phyloP scores from a whole-genome alignment of 2,113 vertebrate genomes.

The Istiophorus platypterus region DNA sequence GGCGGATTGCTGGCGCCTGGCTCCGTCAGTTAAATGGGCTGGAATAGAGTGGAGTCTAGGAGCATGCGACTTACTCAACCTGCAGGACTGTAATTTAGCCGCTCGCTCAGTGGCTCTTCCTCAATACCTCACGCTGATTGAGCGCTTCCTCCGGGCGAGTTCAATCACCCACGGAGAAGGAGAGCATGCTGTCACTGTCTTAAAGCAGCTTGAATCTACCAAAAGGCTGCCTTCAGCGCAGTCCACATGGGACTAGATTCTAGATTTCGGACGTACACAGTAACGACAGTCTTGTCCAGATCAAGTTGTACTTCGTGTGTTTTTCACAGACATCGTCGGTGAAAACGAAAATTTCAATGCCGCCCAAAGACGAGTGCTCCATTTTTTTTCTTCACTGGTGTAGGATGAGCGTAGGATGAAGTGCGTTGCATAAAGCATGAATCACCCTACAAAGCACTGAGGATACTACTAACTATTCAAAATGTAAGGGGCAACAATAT shows the following conservation, averaged over 20 bases:
- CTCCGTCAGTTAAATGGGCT: conserved; percentile 60
- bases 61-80: conserved; percentile 59
- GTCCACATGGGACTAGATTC: neutral
- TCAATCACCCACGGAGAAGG: conserved; percentile 43
- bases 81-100: conserved; percentile 72
- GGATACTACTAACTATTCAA: neutral
- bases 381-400: neutral
- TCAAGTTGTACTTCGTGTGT: neutral
- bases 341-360: neutral
- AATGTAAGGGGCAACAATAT: neutral
- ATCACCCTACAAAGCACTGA: neutral
- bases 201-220: neutral
- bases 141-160: conserved; percentile 51
- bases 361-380: neutral
- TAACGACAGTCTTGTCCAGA: neutral
- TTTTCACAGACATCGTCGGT: neutral
- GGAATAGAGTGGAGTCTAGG: conserved; percentile 50
- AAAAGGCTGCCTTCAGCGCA: neutral
- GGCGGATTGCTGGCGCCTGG: conserved; percentile 3
- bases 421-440: neutral
- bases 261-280: neutral
- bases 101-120: conserved; percentile 51
- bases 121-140: conserved; percentile 69
- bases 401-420: conserved; percentile 7
- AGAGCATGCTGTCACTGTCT: conserved; percentile 42